Evolutionary conservation across 2,113 vertebrate species (phyloP).

Genomic region (Gymnobelideus leadbeateri): DNA sequence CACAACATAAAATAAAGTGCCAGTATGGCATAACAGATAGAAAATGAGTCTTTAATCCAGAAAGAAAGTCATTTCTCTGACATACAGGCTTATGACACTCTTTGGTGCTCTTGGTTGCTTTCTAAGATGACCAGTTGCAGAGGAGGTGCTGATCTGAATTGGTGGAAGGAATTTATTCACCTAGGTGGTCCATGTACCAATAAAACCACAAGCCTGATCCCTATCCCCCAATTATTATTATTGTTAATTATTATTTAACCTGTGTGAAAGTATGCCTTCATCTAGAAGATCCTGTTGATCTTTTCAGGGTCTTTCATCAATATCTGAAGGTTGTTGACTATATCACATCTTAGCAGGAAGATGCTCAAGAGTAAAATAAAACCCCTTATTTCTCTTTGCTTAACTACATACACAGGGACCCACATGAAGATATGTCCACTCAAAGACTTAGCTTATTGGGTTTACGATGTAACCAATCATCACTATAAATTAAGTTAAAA

Average conservation of each 20-base stretch:
- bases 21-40: neutral
- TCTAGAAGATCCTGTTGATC: neutral
- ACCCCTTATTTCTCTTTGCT: neutral
- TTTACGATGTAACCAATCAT: neutral
- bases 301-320: neutral
- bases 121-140: neutral
- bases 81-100: neutral
- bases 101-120: neutral
- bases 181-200: neutral
- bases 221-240: neutral
- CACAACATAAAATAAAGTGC: neutral
- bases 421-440: neutral
- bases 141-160: neutral
- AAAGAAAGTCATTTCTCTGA: neutral
- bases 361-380: neutral
- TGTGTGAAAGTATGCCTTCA: neutral
- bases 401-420: neutral
- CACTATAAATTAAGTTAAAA: constrained; percentile 33
- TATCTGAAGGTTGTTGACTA: neutral
- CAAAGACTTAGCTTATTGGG: neutral
- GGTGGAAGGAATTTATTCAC: neutral
- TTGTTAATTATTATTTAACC: neutral
- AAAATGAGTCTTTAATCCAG: neutral
- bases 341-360: neutral
- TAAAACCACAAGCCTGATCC: neutral